Percentiles rank a stretch among this genome's conserved stretches.
phyloP scores from a whole-genome alignment of 2,888 invertebrate species.

The Cantharis nigra region DNA sequence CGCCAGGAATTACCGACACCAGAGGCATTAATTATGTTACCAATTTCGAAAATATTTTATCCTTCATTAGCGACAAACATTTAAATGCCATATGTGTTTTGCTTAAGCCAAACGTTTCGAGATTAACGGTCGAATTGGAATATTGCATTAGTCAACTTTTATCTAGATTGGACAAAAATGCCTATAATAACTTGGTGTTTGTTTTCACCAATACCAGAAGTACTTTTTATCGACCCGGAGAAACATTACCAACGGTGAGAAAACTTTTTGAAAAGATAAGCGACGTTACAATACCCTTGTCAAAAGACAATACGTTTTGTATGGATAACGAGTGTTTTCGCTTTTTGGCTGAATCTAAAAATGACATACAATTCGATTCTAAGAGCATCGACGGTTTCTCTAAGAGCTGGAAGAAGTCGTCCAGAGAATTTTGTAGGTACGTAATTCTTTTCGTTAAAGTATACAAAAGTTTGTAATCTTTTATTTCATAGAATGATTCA shows the following conservation, averaged over 20 bases:
- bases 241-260: constrained; percentile 36
- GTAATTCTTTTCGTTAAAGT: neutral
- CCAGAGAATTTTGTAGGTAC: neutral
- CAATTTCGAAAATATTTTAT: constrained; percentile 44
- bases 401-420: neutral
- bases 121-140: constrained; percentile 38
- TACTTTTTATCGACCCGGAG: constrained; percentile 38
- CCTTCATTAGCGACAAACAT: constrained; percentile 39
- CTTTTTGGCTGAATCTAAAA: neutral
- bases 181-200: constrained; percentile 43
- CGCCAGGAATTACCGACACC: constrained; percentile 44
- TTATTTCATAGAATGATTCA: constrained; percentile 39
- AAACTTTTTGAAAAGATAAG: constrained; percentile 35
- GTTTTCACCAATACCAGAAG: constrained; percentile 41
- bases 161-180: constrained; percentile 43
- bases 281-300: constrained; percentile 32
- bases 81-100: constrained; percentile 44
- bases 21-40: constrained; percentile 31
- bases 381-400: neutral
- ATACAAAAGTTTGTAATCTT: neutral
- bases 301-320: constrained; percentile 38
- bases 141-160: constrained; percentile 43
- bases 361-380: neutral
- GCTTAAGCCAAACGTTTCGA: constrained; percentile 38
- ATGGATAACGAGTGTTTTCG: constrained; percentile 35